Percentiles rank a stretch among this genome's conserved stretches.
These are phyloP conservation scores for Sisor rabdophorus DNA, from an alignment of 2,113 vertebrate species.

Conservation along the genomic window DNA sequence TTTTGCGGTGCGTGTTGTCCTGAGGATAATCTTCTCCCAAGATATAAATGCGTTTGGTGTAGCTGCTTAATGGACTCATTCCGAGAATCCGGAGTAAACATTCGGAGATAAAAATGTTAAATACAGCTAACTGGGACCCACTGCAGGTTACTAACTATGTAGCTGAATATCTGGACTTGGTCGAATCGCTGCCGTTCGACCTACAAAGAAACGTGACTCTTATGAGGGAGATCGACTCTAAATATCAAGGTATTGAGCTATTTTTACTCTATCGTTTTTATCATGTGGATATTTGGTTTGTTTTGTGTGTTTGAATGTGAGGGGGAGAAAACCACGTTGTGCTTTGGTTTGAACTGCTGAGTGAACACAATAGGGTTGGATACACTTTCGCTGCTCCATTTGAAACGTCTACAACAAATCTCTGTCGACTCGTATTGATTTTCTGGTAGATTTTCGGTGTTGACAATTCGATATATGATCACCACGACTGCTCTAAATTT, in stretches of 20 bases:
- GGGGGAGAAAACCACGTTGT: neutral
- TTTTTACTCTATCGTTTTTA: slow-evolving; percentile 89
- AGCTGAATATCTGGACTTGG: slow-evolving; percentile 95
- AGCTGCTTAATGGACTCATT: neutral
- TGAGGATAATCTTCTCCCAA: slow-evolving; percentile 7
- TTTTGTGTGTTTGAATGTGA: neutral
- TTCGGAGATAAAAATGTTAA: slow-evolving; percentile 77
- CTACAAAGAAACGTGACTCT: slow-evolving; percentile 95
- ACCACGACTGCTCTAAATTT: neutral
- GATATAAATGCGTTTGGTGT: slow-evolving; percentile 29
- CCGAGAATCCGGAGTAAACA: slow-evolving; percentile 4
- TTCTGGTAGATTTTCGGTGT: neutral
- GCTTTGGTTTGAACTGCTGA: slow-evolving; percentile 19
- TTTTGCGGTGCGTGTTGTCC: slow-evolving; percentile 7
- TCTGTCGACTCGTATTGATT: neutral
- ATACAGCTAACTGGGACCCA: slow-evolving; percentile 88
- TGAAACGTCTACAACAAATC: slow-evolving; percentile 6
- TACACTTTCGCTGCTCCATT: slow-evolving; percentile 3
- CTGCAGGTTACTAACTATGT: slow-evolving; percentile 89
- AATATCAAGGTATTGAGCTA: slow-evolving; percentile 97
- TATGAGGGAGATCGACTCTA: slow-evolving; percentile 98
- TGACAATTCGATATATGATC: neutral
- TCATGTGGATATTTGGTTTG: slow-evolving; percentile 71
- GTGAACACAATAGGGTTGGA: slow-evolving; percentile 27
- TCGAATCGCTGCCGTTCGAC: slow-evolving; percentile 95